phyloP scores from a whole-genome alignment of 2,113 vertebrate genomes.

The Hiodon tergisus region DNA sequence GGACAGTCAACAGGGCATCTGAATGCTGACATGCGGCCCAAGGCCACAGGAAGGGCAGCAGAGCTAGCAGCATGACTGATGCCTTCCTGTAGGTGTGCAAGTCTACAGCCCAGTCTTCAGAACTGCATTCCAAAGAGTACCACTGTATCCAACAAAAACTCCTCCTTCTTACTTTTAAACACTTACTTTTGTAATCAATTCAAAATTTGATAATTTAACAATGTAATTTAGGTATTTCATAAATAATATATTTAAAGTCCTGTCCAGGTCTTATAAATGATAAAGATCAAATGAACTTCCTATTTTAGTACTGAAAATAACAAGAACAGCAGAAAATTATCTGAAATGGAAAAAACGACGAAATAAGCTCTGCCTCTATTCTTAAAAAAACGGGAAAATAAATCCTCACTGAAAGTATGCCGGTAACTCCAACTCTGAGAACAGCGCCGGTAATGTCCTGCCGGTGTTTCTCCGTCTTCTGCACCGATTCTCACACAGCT shows the following conservation, averaged over 20 bases:
- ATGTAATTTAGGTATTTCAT: background rate
- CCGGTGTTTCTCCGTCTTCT: conserved; percentile 21
- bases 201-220: background rate
- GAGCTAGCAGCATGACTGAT: conserved; percentile 51
- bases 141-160: conserved; percentile 20
- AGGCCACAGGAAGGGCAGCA: conserved; percentile 32
- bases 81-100: conserved; percentile 11
- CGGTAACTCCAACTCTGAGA: background rate
- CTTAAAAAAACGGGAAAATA: background rate
- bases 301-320: too few relatives aligned
- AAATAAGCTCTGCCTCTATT: too few relatives aligned
- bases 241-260: too few relatives aligned
- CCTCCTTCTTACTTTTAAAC: conserved; percentile 22
- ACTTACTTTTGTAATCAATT: background rate
- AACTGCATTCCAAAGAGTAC: conserved; percentile 9
- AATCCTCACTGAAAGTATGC: background rate
- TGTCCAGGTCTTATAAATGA: too few relatives aligned
- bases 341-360: too few relatives aligned
- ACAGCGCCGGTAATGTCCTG: conserved; percentile 21
- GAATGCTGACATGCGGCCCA: conserved; percentile 30
- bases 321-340: too few relatives aligned
- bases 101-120: background rate
- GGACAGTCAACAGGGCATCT: conserved; percentile 43
- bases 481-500: conserved; percentile 51
- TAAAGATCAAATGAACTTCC: too few relatives aligned